A percentile compares a stretch with the other conserved stretches of the same genome.
Evolutionary conservation across 2,888 invertebrate genomes (phyloP).

Genomic region (Macrophya annulata): DNA sequence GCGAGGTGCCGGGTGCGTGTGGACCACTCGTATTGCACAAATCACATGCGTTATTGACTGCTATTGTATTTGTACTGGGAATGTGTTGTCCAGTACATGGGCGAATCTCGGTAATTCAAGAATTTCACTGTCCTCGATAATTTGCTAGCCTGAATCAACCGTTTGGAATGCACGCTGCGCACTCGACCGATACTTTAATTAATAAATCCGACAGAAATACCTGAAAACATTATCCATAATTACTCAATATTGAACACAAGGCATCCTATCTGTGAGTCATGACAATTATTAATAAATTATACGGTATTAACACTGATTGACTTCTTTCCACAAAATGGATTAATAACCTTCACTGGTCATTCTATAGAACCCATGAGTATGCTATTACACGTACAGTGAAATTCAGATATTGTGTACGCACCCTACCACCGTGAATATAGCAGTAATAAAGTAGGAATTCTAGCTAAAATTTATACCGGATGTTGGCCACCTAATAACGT

Average conservation of each 20-base stretch:
- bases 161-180: constrained; percentile 40
- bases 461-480: constrained; percentile 76
- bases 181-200: constrained; percentile 41
- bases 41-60: constrained; percentile 78
- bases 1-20: constrained; percentile 76
- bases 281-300: neutral
- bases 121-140: constrained; percentile 54
- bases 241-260: neutral
- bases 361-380: neutral
- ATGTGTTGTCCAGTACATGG: constrained; percentile 36
- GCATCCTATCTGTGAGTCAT: neutral
- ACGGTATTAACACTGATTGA: neutral
- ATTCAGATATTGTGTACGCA: neutral
- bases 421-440: constrained; percentile 4
- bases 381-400: neutral
- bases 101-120: constrained; percentile 47
- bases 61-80: constrained; percentile 72
- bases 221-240: neutral
- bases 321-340: neutral
- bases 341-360: neutral
- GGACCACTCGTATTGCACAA: constrained; percentile 76
- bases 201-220: neutral
- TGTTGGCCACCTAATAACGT: constrained; percentile 77
- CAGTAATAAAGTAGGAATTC: constrained; percentile 21
- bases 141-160: constrained; percentile 44